Evolutionary conservation across 2,888 invertebrate species (phyloP), one percentile per base, ranked within the genome.

Genomic region (Ephialtes manifestator): DNA sequence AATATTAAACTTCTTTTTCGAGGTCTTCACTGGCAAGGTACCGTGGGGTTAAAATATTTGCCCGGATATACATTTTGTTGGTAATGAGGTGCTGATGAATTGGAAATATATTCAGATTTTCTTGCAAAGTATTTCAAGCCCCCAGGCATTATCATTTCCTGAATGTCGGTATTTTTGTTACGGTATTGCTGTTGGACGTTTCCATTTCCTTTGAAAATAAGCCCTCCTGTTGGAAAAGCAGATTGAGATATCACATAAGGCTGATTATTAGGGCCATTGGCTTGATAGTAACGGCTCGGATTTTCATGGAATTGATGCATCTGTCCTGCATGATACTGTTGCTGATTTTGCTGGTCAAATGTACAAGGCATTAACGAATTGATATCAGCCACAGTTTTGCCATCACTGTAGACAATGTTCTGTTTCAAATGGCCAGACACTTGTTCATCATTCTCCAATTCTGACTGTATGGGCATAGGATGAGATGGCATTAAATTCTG

Each of bases 71-170:
- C 20, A 63, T 72, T 78, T 28, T 18, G 70, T 13, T 63, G 67
- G 5, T 15, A 72, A 3, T 13, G n/a, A 24, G 51, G 35, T 8
- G 31, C 11, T 24, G 65, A 75, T 13, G 67, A 43, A 71, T 89
- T 89, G 18, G 83, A 88, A 60, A 87, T 68, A 55, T 83, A 90
- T 18, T 89, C 84, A 0, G 88, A 86, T 78, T 90, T 92, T 43
- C 91, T 90, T 3, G 90, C 92, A 15, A 90, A 86, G 84, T 91
- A 93, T 58, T 87, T 89, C 43, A 92, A 68, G 43, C 92, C 93
- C 10, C 92, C 92, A 60, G 92, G 89, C 1, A 89, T 88, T 51
- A 83, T 89, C 1, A 90, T 83, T 60, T 92, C 91, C 18, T 87
- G 88, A 31, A 92, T 39, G 0, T 87, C 60, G 28, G 13, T 28